Evolutionary conservation across 2,888 invertebrate species (phyloP).

Genomic region (Colostygia pectinataria): DNA sequence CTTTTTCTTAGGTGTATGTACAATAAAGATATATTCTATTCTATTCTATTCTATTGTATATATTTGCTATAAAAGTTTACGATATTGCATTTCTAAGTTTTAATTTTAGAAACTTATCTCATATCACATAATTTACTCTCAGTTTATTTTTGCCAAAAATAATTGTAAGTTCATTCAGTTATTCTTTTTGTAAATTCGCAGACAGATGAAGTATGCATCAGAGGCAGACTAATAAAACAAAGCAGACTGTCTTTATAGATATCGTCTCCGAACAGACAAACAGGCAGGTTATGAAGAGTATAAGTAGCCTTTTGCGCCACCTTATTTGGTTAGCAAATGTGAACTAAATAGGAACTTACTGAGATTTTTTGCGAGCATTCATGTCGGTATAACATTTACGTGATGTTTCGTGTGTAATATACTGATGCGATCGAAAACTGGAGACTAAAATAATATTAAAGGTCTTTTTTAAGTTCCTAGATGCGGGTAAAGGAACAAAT

Average conservation of each 20-base stretch:
- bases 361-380: constrained; percentile 33
- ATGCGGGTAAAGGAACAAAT: background rate
- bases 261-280: constrained; percentile 20
- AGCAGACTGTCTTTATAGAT: constrained; percentile 15
- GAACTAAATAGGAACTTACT: constrained; percentile 28
- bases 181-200: too few species aligned
- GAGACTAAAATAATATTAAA: constrained; percentile 8
- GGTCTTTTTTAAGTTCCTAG: constrained; percentile 7
- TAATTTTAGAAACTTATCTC: too few species aligned
- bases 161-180: too few species aligned
- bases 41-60: too few species aligned
- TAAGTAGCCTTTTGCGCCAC: constrained; percentile 36
- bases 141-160: too few species aligned
- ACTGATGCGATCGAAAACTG: constrained; percentile 28
- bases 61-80: too few species aligned
- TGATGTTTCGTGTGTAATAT: constrained; percentile 14
- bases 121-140: too few species aligned
- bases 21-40: too few species aligned
- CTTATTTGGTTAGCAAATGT: constrained; percentile 32
- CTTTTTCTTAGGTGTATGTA: too few species aligned
- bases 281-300: constrained; percentile 26
- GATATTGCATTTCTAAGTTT: too few species aligned
- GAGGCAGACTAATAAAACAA: background rate
- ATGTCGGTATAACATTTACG: constrained; percentile 27
- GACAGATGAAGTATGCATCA: background rate